Evolutionary conservation across 2,888 invertebrate species (phyloP).

Genomic region (Alviniconcha strummeri): DNA sequence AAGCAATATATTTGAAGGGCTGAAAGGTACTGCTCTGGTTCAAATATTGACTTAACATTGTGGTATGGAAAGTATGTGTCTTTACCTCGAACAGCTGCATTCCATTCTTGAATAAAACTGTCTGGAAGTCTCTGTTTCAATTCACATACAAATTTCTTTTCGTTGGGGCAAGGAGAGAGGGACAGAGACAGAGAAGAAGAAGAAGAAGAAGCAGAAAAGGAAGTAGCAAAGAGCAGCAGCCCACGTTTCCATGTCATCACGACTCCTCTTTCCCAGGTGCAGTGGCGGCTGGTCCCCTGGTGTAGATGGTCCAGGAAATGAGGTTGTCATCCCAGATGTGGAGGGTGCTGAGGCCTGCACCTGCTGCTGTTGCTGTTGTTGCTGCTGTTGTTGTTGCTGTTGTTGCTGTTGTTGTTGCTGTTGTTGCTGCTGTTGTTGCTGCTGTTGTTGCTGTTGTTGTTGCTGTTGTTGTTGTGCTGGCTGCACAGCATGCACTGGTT

Average conservation of each 20-base stretch:
- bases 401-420: not conserved
- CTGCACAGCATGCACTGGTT: slow-evolving; percentile 26
- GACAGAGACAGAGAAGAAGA: too few species aligned
- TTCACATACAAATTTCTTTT: too few species aligned
- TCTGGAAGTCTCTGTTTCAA: too few species aligned
- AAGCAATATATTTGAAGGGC: too few species aligned
- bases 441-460: slow-evolving; percentile 8
- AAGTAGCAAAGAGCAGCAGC: not conserved
- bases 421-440: not conserved
- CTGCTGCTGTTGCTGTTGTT: slow-evolving; percentile 1
- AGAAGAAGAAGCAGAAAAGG: too few species aligned
- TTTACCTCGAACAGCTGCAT: too few species aligned
- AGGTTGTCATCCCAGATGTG: slow-evolving; percentile 4
- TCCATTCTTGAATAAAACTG: too few species aligned
- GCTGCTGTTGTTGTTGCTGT: not conserved
- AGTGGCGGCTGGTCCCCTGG: slow-evolving; percentile 1
- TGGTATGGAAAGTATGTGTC: too few species aligned
- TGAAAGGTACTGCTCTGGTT: too few species aligned
- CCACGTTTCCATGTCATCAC: slow-evolving; percentile 50
- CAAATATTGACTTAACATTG: too few species aligned
- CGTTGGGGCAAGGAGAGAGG: too few species aligned
- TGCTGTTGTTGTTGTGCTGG: slow-evolving; percentile 21
- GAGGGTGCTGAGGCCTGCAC: slow-evolving; percentile 19
- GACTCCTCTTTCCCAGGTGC: slow-evolving; percentile 33
- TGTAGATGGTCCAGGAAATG: not conserved